Percentiles rank a stretch among this genome's conserved stretches.
These are phyloP conservation scores for Ormyrus labotus DNA, from an alignment of 2,888 invertebrate genomes.

Conservation along the genomic window DNA sequence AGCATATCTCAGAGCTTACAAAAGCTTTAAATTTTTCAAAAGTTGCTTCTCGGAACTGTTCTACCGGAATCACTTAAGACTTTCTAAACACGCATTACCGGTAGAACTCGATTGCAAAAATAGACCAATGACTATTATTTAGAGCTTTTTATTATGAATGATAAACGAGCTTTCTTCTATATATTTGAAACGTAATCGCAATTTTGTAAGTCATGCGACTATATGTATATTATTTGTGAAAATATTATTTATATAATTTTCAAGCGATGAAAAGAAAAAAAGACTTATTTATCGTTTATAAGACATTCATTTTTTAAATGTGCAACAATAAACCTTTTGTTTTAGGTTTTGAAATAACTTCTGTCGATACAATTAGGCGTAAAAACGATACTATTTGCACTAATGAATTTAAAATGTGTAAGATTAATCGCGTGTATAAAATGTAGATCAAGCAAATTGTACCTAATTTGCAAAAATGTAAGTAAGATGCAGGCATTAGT, in stretches of 20 bases:
- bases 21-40: background rate
- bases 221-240: slow-evolving; percentile 28
- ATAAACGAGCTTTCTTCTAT: slow-evolving; percentile 31
- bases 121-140: slow-evolving; percentile 74
- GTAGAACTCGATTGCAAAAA: slow-evolving; percentile 52
- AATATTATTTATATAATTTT: slow-evolving; percentile 52
- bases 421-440: slow-evolving; percentile 45
- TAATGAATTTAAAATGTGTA: slow-evolving; percentile 44
- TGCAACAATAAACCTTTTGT: slow-evolving; percentile 45
- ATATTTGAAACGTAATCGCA: slow-evolving; percentile 20
- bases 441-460: slow-evolving; percentile 52
- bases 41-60: no score
- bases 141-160: slow-evolving; percentile 57
- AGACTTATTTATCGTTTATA: slow-evolving; percentile 38
- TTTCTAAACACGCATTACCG: background rate
- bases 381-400: slow-evolving; percentile 40
- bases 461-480: slow-evolving; percentile 48
- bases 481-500: slow-evolving; percentile 57
- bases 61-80: background rate
- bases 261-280: slow-evolving; percentile 30
- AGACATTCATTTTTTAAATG: slow-evolving; percentile 22
- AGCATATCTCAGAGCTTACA: slow-evolving; percentile 1
- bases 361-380: slow-evolving; percentile 22
- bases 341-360: slow-evolving; percentile 41
- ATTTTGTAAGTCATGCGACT: slow-evolving; percentile 28